Base-by-base conservation (phyloP, 2,113 vertebrate species). In the Mesocricetus auratus region DNA sequence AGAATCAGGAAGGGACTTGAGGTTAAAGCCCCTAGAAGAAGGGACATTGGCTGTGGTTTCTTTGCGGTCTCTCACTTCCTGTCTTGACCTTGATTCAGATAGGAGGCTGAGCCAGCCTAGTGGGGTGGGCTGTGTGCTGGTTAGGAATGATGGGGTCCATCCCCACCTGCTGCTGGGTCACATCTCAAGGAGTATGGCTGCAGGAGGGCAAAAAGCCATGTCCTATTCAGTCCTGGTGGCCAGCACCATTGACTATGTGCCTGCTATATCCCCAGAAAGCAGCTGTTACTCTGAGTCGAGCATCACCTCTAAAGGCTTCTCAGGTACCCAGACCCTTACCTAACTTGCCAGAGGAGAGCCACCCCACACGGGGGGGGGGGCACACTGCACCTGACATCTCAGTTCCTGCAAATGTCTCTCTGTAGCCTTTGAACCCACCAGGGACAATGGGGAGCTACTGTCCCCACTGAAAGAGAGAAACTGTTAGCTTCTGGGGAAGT, bases 391-490 rank as follows among this genome's bases (percentile, higher is more conserved):
- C 11, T 1, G 64, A 56, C 47, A 66, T 29, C 45, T 16, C 10
- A 11, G n/a, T 69, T 78, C 56, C 62, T 0, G 2, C 1, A 6
- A 73, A 74, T 47, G 10, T 0, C 0, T 0, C 3, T 11, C 21
- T n/a, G 53, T 22, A 4, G n/a, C 9, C 45, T 45, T 24, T 45
- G 29, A 53, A 11, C 0, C 0, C 24, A 42, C 5, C 9, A 0
- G 12, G 7, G n/a, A 66, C 16, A 7, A 26, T 0, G 2, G 16
- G 83, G 26, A 71, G 87, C 69, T 5, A 33, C 60, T 15, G 11
- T 21, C 29, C 50, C 24, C 10, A 78, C 45, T 16, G 85, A 22
- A 22, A 58, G n/a, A 13, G 5, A 36, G 42, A 86, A 2, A 29
- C 17, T 19, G 24, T 17, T 4, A 42, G 82, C 9, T n/a, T 5